phyloP scores from a whole-genome alignment of 1,140 invertebrate genomes.

The Cephus cinctus region DNA sequence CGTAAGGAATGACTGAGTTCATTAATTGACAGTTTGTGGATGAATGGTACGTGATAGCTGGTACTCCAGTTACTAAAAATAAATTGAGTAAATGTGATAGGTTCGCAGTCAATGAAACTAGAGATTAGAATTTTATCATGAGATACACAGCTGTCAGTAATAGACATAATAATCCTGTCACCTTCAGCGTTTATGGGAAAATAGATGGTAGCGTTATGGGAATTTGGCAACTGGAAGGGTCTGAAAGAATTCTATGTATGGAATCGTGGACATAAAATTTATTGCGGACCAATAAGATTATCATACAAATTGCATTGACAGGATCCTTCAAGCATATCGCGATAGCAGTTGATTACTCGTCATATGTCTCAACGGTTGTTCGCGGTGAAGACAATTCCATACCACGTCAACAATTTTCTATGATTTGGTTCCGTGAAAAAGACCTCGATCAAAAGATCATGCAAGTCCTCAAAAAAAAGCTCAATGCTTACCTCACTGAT shows the following conservation, averaged over 20 bases:
- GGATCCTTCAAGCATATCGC: conserved; percentile 18
- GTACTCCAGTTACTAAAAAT: not conserved
- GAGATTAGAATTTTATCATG: conserved; percentile 5
- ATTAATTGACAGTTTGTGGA: conserved; percentile 15
- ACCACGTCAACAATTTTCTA: conserved; percentile 23
- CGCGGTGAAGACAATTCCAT: conserved; percentile 16
- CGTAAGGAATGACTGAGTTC: too few species aligned
- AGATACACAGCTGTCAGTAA: conserved; percentile 15
- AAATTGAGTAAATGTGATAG: conserved; percentile 11
- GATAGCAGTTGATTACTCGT: conserved; percentile 16
- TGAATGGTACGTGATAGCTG: conserved; percentile 16
- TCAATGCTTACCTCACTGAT: conserved; percentile 22
- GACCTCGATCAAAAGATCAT: conserved; percentile 17
- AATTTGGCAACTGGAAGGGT: conserved; percentile 20
- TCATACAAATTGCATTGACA: too few species aligned
- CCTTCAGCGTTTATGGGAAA: conserved; percentile 11
- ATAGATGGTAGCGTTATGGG: conserved; percentile 11
- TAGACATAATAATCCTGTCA: not conserved
- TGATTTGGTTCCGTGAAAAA: conserved; percentile 34
- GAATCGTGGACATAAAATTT: not conserved
- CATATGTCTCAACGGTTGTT: conserved; percentile 21
- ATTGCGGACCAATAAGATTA: too few species aligned
- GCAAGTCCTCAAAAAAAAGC: conserved; percentile 17
- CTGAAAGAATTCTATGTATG: conserved; percentile 10
- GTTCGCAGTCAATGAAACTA: conserved; percentile 1